Evolutionary conservation across 2,797 vertebrate genomes (phyloP).

Genomic region (Myotis findleyi): DNA sequence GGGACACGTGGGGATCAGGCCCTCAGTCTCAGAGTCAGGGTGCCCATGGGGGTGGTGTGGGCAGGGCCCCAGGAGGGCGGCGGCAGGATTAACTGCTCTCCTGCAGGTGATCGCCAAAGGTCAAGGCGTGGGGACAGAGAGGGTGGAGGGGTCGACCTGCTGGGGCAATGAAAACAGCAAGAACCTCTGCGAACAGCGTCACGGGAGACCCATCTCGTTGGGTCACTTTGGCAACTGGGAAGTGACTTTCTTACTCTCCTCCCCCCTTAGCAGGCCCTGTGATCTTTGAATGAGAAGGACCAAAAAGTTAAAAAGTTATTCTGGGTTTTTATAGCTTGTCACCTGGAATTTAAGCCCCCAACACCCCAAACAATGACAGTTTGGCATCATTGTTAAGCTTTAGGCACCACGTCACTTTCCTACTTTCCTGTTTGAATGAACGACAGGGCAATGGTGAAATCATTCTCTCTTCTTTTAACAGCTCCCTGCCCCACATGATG

Average conservation of each 20-base stretch:
- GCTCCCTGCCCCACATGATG: accelerated
- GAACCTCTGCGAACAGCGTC: background rate
- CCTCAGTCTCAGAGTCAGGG: background rate
- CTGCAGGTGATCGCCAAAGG: background rate
- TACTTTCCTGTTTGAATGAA: background rate
- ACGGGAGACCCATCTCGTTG: background rate
- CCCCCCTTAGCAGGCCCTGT: background rate
- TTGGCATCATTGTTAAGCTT: background rate
- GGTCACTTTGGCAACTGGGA: background rate
- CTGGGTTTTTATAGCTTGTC: background rate
- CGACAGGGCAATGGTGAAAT: background rate
- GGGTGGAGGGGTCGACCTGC: background rate
- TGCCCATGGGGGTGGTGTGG: background rate
- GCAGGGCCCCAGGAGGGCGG: background rate
- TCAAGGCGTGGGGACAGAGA: background rate
- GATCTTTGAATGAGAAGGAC: background rate
- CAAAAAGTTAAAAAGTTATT: background rate
- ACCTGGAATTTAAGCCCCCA: background rate
- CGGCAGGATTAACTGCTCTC: background rate
- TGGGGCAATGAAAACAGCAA: background rate
- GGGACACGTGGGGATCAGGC: background rate
- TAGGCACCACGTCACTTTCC: background rate
- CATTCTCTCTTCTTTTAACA: background rate
- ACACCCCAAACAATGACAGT: no score
- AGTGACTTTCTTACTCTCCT: background rate